A percentile compares a stretch with the other conserved stretches of the same genome.
These are phyloP conservation scores for Drepana falcataria DNA, from an alignment of 2,888 invertebrate genomes.

Conservation along the genomic window DNA sequence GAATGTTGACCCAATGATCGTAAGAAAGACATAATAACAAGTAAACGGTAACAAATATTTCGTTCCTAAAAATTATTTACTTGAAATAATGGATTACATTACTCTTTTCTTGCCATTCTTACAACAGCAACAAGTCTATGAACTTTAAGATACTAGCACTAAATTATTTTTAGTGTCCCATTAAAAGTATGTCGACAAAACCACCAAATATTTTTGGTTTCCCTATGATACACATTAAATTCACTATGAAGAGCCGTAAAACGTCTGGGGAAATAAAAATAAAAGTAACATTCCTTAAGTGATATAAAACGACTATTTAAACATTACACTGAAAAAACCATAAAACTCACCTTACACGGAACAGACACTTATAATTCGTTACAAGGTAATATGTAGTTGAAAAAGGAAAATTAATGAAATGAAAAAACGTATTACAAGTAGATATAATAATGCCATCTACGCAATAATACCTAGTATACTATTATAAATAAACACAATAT, in stretches of 20 bases:
- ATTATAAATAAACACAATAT: no score
- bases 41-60: no score
- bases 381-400: neutral
- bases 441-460: no score
- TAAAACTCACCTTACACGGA: constrained; percentile 22
- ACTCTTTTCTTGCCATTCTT: neutral
- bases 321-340: constrained; percentile 24
- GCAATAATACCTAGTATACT: no score
- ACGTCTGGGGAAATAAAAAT: constrained; percentile 23
- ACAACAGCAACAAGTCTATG: neutral
- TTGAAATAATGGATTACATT: no score
- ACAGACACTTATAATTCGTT: constrained; percentile 6
- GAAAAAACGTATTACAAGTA: no score
- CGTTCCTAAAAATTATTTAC: no score
- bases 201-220: neutral
- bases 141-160: neutral
- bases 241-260: neutral
- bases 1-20: neutral
- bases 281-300: constrained; percentile 25
- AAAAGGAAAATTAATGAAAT: no score
- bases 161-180: neutral
- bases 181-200: neutral
- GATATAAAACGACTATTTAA: constrained; percentile 18
- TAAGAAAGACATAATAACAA: neutral
- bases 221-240: neutral